Conservation (phyloP, 2,113 vertebrate genomes). For the Dipodomys stephensi region DNA sequence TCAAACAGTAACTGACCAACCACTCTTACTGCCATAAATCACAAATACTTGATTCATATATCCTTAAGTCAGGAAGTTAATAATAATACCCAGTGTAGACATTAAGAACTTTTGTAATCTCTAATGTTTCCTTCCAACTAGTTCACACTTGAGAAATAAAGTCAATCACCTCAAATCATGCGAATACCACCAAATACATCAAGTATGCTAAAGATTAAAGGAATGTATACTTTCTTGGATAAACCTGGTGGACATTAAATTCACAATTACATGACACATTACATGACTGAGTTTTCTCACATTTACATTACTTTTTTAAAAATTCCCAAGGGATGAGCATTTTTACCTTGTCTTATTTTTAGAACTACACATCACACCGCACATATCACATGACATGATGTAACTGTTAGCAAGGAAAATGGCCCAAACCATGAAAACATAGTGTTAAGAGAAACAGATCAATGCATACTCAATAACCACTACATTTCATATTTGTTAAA, state of each 20-base stretch:
- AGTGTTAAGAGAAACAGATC: slow-evolving; percentile 71
- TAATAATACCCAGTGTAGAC: slow-evolving; percentile 23
- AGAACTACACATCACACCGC: slow-evolving; percentile 84
- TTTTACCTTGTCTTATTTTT: slow-evolving; percentile 86
- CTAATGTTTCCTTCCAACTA: slow-evolving; percentile 37
- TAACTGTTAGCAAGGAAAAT: slow-evolving; percentile 81
- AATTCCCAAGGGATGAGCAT: slow-evolving; percentile 65
- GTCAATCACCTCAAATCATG: slow-evolving; percentile 51
- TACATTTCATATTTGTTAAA: slow-evolving; percentile 15
- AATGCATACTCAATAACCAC: slow-evolving; percentile 51
- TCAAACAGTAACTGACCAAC: slow-evolving; percentile 16
- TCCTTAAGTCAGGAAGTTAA: background rate
- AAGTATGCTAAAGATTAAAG: slow-evolving; percentile 54
- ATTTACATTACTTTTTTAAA: slow-evolving; percentile 71
- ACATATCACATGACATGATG: slow-evolving; percentile 87
- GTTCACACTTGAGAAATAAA: slow-evolving; percentile 43
- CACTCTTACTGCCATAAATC: slow-evolving; percentile 24
- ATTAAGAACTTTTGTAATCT: background rate
- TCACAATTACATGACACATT: slow-evolving; percentile 18
- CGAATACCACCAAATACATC: slow-evolving; percentile 44
- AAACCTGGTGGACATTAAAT: slow-evolving; percentile 54
- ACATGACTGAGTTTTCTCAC: slow-evolving; percentile 46
- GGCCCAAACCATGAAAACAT: slow-evolving; percentile 81
- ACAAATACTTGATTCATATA: slow-evolving; percentile 31
- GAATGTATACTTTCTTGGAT: slow-evolving; percentile 32